Base-by-base conservation (phyloP, 2,113 vertebrate genomes). In the Siphamia tubifer region DNA sequence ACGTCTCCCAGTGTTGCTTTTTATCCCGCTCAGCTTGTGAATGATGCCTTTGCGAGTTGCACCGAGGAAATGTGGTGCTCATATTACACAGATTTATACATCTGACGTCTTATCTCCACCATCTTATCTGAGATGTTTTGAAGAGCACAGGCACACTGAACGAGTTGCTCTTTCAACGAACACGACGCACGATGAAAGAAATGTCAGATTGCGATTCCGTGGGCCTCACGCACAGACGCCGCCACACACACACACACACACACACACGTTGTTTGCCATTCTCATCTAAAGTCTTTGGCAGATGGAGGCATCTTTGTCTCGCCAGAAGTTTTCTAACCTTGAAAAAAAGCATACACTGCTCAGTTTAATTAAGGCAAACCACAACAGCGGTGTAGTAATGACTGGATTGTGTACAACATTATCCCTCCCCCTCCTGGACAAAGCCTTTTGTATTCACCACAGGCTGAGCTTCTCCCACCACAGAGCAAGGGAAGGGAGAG, bases 381-480 rank as follows among this genome's bases (percentile, higher is more conserved):
- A 84, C 88, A 88, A 84, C 87, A 89, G 84, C 68, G 39, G 82
- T 68, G 68, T 74, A 62, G 79, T 89, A 87, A 90, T 87, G 89
- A 87, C 86, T 80, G 82, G 84, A 88, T 87, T 87, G 88, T 90
- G 86, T 87, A 88, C 81, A 88, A 83, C 85, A 81, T 89, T 78
- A 87, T 49, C 66, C 75, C 79, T 68, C 79, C 73, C 78, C 74
- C 83, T 80, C 79, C 60, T 47, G 66, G 84, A 82, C 84, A 25
- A 35, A 79, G 83, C 66, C 69, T 27, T 90, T 92, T 92, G 88
- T 92, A 61, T 90, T 85, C 86, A 89, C 88, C 78, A 23, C 90
- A 91, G 82, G 77, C 82, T 17, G 34, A 68, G 81, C 82, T 79
- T 91, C 85, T 87, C 88, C 87, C 75, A 87, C 88, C 81, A 60